A percentile compares a stretch with the other conserved stretches of the same genome.
Conservation (phyloP, 1,140 invertebrate genomes). For the Trichonephila clavipes region DNA sequence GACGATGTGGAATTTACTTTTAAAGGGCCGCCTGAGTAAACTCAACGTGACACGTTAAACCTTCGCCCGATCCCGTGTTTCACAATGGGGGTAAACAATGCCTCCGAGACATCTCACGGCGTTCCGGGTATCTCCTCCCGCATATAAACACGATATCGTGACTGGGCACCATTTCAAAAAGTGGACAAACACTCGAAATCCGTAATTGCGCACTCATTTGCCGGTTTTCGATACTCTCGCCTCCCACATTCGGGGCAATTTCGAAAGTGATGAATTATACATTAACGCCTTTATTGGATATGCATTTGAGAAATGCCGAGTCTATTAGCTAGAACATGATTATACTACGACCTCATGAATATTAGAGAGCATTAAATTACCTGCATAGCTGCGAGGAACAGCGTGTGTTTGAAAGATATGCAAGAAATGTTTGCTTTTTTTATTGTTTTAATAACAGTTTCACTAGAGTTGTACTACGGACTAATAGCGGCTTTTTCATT, state of each 20-base stretch:
- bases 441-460: no score
- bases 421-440: no score
- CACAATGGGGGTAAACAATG: conserved; percentile 56
- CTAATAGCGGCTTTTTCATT: no score
- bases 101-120: conserved; percentile 24
- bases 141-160: conserved; percentile 45
- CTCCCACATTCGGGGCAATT: conserved; percentile 21
- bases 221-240: conserved; percentile 17
- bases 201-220: conserved; percentile 50
- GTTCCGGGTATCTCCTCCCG: neutral
- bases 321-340: no score
- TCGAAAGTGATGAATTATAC: conserved; percentile 47
- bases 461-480: no score
- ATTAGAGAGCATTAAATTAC: no score
- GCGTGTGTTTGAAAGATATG: no score
- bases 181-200: conserved; percentile 54
- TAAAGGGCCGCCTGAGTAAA: conserved; percentile 60
- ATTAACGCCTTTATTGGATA: conserved; percentile 14
- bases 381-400: no score
- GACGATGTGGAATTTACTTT: neutral
- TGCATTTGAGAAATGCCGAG: no score
- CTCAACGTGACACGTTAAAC: conserved; percentile 41
- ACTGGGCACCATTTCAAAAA: conserved; percentile 11
- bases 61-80: neutral
- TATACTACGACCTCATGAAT: no score